A percentile compares a stretch with the other conserved stretches of the same genome.
phyloP scores from a whole-genome alignment of 64 coral and sea anemone genomes.

The Dendronephthya gigantea region DNA sequence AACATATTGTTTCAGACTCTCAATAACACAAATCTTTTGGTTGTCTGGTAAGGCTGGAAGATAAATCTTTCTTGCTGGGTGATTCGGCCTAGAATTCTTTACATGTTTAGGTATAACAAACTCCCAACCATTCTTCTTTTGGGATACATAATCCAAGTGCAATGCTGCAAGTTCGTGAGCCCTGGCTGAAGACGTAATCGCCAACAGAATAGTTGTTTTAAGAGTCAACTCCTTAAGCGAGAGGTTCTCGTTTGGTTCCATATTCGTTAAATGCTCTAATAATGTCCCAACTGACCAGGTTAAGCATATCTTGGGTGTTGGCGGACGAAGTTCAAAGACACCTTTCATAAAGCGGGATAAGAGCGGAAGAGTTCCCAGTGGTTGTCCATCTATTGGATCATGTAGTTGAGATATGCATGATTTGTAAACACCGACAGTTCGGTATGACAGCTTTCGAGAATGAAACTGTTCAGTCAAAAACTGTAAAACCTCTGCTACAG shows the following conservation, averaged over 20 bases:
- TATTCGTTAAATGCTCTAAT: background rate
- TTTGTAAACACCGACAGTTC: background rate
- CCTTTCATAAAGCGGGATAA: background rate
- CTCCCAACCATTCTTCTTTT: background rate
- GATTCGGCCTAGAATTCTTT: too few relatives aligned
- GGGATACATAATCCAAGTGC: background rate
- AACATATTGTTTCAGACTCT: too few relatives aligned
- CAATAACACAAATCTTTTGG: too few relatives aligned
- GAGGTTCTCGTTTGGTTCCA: background rate
- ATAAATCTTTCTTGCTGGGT: too few relatives aligned
- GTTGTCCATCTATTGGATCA: background rate
- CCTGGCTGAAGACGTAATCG: background rate
- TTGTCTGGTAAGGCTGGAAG: too few relatives aligned
- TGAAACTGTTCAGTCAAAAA: background rate
- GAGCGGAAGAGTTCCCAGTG: background rate
- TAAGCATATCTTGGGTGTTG: background rate
- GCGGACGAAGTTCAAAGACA: slow-evolving; percentile 11
- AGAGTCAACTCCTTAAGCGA: background rate
- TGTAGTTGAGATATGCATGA: slow-evolving; percentile 1
- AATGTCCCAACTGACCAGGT: background rate
- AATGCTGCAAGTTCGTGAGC: background rate
- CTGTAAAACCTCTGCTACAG: background rate
- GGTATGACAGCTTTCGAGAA: background rate
- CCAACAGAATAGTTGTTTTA: background rate
- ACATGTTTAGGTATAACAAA: too few relatives aligned